A percentile compares a stretch with the other conserved stretches of the same genome.
phyloP scores from a whole-genome alignment of 2,113 vertebrate species.

The Antechinus flavipes region DNA sequence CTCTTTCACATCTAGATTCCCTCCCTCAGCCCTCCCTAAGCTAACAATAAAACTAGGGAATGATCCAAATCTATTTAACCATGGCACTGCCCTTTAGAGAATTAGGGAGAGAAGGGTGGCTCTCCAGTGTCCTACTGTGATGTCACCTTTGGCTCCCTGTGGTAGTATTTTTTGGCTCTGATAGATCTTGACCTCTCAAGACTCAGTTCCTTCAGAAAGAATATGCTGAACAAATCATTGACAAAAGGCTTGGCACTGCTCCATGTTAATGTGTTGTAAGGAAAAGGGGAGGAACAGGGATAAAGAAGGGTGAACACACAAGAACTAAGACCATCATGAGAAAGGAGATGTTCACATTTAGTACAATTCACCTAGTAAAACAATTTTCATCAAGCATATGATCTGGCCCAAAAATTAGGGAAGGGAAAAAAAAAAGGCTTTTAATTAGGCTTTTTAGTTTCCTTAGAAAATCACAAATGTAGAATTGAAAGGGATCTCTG shows the following conservation, averaged over 20 bases:
- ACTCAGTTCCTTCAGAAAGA: neutral
- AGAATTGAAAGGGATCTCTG: neutral
- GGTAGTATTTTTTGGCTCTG: slow-evolving; percentile 4
- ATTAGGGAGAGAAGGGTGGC: slow-evolving; percentile 54
- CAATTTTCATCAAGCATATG: rapidly evolving
- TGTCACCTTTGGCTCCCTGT: slow-evolving; percentile 65
- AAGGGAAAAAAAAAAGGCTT: neutral
- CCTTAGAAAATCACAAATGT: neutral
- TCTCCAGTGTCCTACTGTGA: slow-evolving; percentile 66
- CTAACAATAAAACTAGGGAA: slow-evolving; percentile 58
- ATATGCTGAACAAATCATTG: neutral
- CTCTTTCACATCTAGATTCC: slow-evolving; percentile 42
- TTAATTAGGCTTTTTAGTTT: too few relatives aligned
- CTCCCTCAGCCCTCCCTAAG: neutral
- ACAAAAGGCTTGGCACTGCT: neutral
- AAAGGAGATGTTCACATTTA: neutral
- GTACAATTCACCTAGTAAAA: rapidly evolving
- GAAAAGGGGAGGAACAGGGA: neutral
- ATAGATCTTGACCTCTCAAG: neutral
- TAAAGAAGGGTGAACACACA: neutral
- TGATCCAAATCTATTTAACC: slow-evolving; percentile 70
- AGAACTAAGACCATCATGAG: rapidly evolving
- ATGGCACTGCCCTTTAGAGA: slow-evolving; percentile 53
- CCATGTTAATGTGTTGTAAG: neutral
- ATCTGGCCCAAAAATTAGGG: neutral